Percentiles rank a stretch among this genome's conserved stretches.
Evolutionary conservation across 2,113 vertebrate species (phyloP).

Genomic region (Oryzias melastigma): DNA sequence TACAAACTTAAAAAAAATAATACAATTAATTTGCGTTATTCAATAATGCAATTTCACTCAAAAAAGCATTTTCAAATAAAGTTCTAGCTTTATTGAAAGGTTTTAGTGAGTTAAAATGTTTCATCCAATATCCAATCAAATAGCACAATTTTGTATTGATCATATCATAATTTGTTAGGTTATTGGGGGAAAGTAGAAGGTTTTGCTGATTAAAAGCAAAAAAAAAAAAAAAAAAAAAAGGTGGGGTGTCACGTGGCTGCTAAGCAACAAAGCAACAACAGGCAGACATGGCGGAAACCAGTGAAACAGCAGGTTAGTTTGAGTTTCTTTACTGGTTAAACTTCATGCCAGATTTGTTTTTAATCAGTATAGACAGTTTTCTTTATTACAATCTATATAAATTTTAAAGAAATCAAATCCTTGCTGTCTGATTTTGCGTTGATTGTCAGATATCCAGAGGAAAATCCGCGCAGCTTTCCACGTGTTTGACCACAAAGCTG

Average conservation of each 20-base stretch:
- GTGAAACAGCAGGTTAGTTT: constrained; percentile 53
- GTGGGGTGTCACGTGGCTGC: constrained; percentile 22
- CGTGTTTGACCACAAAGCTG: constrained; percentile 86
- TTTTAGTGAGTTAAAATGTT: too few species aligned
- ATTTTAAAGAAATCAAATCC: not conserved
- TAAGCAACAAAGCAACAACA: constrained; percentile 47
- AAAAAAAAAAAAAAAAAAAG: too few species aligned
- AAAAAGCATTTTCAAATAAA: too few species aligned
- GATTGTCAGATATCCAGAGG: constrained; percentile 76
- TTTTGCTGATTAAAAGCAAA: too few species aligned
- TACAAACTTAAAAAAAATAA: too few species aligned
- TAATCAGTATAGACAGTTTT: not conserved
- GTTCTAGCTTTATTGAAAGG: too few species aligned
- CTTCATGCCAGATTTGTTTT: not conserved
- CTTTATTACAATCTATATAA: not conserved
- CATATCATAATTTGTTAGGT: too few species aligned
- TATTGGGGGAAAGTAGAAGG: too few species aligned
- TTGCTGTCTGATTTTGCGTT: not conserved
- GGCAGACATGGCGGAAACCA: constrained; percentile 58
- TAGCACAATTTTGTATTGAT: too few species aligned
- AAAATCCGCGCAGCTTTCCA: constrained; percentile 87
- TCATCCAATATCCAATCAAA: too few species aligned
- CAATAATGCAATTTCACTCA: too few species aligned
- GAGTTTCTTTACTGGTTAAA: not conserved
- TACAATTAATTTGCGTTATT: too few species aligned